Base-by-base conservation (phyloP, 2,888 invertebrate species). In the Lymantria dispar region DNA sequence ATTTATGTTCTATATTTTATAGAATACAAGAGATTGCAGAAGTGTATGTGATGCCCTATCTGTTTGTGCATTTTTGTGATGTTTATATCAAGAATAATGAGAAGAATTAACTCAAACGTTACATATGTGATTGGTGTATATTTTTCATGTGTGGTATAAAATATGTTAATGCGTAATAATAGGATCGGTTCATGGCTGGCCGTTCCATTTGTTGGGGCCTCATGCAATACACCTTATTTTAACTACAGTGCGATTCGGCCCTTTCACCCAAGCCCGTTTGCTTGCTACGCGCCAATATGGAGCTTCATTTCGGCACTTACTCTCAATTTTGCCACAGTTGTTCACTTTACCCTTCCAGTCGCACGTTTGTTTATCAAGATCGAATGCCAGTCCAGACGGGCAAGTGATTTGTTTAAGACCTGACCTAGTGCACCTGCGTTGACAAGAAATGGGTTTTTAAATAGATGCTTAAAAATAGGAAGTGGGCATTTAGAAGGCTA, bases 331-430 rank as follows among this genome's bases (percentile, higher is more conserved):
- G 94, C 97, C 96, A 95, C 98, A 98, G 95, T 96, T 98, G 94
- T 93, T 95, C 94, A 98, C 98, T 95, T 98, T 97, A 94, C 97
- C 97, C 95, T 97, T 98, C 98, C 98, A 98, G 95, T 98, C 97
- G 94, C 98, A 98, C 91, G 98, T 98, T 94, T 98, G 98, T 94
- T 97, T 98, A 94, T 97, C 96, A 94, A 98, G 95, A 95, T 98
- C 98, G 95, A 98, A 98, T 93, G 97, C 95, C 94, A 98, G 94
- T 93, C 98, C 98, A 91, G 97, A 96, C 90, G 98, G 98, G 93
- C 98, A 98, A 93, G 97, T 96, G 94, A 98, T 97, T 95, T 96
- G 96, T 96, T 96, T 97, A 94, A 97, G 95, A 94, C 97, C 97
- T 93, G 97, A 96, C 93, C 95, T 96, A 94, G 97, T 97, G 95